A percentile compares a stretch with the other conserved stretches of the same genome.
Conservation (phyloP, 2,797 vertebrate species). For the Sternotherus odoratus region DNA sequence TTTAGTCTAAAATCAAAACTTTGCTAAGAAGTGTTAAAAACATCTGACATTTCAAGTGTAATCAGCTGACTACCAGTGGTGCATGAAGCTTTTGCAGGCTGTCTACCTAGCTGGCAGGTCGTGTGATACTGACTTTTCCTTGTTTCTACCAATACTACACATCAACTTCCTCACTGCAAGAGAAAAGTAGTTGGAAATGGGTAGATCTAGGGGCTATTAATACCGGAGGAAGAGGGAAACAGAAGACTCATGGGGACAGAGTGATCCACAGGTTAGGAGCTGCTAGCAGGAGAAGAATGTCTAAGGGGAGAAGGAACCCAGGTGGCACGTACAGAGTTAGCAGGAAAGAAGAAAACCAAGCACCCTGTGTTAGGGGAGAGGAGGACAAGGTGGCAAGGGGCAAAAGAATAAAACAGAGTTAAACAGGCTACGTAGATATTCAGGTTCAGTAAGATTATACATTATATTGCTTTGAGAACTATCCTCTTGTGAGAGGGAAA, state of each 20-base stretch:
- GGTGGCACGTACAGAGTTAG: not conserved
- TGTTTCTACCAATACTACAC: not conserved
- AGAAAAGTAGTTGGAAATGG: not conserved
- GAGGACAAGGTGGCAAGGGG: not conserved
- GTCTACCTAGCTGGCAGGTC: not conserved
- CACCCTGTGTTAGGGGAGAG: not conserved
- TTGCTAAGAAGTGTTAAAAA: not conserved
- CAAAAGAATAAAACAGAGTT: not conserved
- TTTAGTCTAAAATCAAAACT: not conserved
- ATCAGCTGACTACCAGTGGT: not conserved
- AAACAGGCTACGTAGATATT: not conserved
- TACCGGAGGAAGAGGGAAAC: not conserved
- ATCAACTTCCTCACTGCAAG: not conserved
- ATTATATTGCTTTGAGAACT: no score
- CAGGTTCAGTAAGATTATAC: not conserved
- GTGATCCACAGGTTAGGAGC: not conserved
- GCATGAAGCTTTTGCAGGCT: not conserved
- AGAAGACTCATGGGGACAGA: no score
- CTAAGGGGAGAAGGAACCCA: not conserved
- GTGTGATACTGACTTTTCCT: not conserved
- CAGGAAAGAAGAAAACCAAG: not conserved
- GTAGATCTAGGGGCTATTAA: not conserved
- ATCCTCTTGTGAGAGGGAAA: not conserved
- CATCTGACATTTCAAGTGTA: not conserved
- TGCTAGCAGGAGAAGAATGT: not conserved